Evolutionary conservation across 2,888 invertebrate genomes (phyloP), one percentile per base, ranked within the genome.

Genomic region (Slavum lentiscoides): DNA sequence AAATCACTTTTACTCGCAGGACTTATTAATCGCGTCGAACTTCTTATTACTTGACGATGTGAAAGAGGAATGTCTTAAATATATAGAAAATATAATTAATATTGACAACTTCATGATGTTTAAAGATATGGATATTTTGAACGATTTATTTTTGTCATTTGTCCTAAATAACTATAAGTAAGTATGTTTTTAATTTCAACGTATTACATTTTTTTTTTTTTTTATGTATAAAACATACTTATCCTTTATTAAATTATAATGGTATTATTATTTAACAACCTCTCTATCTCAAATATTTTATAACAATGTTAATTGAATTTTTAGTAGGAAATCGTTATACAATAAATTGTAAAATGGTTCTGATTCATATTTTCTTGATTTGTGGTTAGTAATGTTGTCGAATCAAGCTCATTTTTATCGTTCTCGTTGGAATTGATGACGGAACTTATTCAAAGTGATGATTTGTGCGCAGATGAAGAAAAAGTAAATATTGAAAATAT

Each of bases 371-470:
- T 62, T 30, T 30, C n/a, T 30, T 30, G 1, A 30, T 62, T 37
- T 37, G 19, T 37, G 13, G 17, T 15, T 62, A 62, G 62, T 37
- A 8, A 62, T 8, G 8, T 62, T 37, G 37, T 62, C 6, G 15
- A 37, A 37, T 62, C 62, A 37, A 37, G 30, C 8, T 8, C 8
- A 7, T 62, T 62, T 62, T 30, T 62, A 37, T 62, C 62, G 37
- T 62, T 62, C 8, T 62, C 62, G 2, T 62, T 30, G 15, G 37
- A 62, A 62, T 30, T 62, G 37, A 30, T 62, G 62, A 62, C 37
- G 30, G 30, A 62, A 62, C 62, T 62, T 62, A 62, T 62, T 30
- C 62, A 62, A 30, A 62, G 62, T 30, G 62, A 62, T 62, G 62
- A 62, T 15, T 8, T 62, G 17, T 19, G 37, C 37, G 62, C 62